These are phyloP conservation scores for Ophonus ardosiacus DNA, from an alignment of 2,888 invertebrate species.

Conservation along the genomic window DNA sequence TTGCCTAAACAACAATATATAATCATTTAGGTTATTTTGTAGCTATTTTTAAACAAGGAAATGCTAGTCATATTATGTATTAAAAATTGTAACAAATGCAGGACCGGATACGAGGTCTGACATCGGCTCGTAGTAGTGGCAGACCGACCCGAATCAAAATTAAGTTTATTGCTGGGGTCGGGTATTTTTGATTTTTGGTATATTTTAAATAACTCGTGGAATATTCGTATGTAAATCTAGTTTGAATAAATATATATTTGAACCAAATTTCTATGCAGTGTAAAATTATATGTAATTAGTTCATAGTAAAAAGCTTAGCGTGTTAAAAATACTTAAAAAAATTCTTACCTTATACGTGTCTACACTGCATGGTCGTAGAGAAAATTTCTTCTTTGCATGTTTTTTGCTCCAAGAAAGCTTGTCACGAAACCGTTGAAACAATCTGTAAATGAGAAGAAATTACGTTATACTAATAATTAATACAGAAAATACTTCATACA, in stretches of 20 bases:
- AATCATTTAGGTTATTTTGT: background rate
- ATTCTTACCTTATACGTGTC: background rate
- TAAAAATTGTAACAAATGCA: too few relatives aligned
- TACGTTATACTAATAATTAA: background rate
- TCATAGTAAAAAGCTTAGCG: background rate
- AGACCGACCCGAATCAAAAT: too few relatives aligned
- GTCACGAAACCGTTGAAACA: conserved; percentile 21
- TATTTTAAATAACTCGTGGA: too few relatives aligned
- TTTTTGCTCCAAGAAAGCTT: background rate
- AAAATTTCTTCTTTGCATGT: conserved; percentile 9
- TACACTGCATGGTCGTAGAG: background rate
- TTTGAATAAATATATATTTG: too few relatives aligned
- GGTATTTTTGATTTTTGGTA: too few relatives aligned
- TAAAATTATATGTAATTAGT: conserved; percentile 8
- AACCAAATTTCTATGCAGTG: background rate
- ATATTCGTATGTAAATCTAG: too few relatives aligned
- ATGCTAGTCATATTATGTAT: background rate
- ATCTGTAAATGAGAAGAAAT: background rate
- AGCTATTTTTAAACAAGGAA: background rate
- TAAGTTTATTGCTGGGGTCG: too few relatives aligned
- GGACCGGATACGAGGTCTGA: too few relatives aligned
- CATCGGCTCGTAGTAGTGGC: too few relatives aligned
- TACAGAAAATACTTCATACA: background rate
- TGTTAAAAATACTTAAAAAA: background rate
- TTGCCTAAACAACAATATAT: background rate